Conservation (phyloP, 2,797 vertebrate genomes). For the Florisuga fusca region DNA sequence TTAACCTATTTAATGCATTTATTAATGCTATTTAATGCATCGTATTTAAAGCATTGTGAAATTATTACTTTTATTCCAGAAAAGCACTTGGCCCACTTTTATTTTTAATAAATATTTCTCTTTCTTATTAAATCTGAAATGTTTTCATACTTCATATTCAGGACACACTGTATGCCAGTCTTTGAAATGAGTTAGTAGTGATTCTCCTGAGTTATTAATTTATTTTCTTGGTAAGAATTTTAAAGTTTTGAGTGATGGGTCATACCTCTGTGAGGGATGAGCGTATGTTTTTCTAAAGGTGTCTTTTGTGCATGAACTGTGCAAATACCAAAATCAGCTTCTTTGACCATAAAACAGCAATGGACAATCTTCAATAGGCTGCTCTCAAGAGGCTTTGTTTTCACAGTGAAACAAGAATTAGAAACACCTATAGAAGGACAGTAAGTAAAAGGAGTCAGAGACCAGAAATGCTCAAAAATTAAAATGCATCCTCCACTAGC, state of each 20-base stretch:
- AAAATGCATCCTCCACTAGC: background rate
- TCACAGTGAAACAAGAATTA: background rate
- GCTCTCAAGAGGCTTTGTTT: background rate
- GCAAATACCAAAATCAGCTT: background rate
- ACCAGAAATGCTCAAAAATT: background rate
- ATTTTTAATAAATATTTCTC: background rate
- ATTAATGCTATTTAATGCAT: background rate
- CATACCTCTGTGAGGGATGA: background rate
- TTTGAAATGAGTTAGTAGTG: background rate
- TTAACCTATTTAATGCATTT: background rate
- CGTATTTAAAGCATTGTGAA: background rate
- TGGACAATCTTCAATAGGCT: background rate
- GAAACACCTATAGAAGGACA: background rate
- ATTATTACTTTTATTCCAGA: background rate
- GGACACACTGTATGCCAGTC: background rate
- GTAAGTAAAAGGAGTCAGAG: background rate
- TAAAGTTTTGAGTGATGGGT: background rate
- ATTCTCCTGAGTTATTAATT: background rate
- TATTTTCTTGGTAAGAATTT: background rate
- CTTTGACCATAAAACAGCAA: background rate
- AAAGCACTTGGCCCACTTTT: background rate
- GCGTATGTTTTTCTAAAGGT: background rate
- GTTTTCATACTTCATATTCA: background rate
- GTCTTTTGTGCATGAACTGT: background rate
- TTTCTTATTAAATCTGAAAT: background rate